Conservation (phyloP, 1,140 invertebrate species). For the Mizuhopecten yessoensis region DNA sequence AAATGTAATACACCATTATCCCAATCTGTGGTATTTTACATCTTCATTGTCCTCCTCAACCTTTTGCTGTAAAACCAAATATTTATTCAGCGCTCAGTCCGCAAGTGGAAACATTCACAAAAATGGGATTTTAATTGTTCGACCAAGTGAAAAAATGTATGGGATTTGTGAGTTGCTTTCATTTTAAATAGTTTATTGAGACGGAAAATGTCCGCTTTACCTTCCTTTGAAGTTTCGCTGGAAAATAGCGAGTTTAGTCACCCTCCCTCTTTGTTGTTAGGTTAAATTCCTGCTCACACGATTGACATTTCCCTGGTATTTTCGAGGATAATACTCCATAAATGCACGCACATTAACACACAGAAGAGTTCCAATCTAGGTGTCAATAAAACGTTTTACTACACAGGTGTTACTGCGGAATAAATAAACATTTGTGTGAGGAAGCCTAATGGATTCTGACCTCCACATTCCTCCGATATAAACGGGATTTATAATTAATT, state of each 20-base stretch:
- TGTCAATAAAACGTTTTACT: constrained; percentile 21
- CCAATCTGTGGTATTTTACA: not conserved
- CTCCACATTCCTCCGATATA: constrained; percentile 21
- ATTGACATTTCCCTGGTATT: constrained; percentile 38
- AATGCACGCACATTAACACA: constrained; percentile 30
- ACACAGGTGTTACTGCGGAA: constrained; percentile 7
- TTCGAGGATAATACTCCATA: constrained; percentile 22
- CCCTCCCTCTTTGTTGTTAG: not conserved
- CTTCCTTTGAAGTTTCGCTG: constrained; percentile 32
- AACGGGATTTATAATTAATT: constrained; percentile 1
- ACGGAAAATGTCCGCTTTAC: constrained; percentile 13
- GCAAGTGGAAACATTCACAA: constrained; percentile 30
- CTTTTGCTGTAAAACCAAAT: constrained; percentile 19
- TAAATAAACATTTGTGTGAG: constrained; percentile 30
- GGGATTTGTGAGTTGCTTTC: constrained; percentile 32
- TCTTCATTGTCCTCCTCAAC: not conserved
- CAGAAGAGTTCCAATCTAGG: constrained; percentile 24
- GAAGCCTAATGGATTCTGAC: not conserved
- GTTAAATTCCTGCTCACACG: not conserved
- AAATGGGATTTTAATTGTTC: constrained; percentile 35
- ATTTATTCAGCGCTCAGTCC: constrained; percentile 25
- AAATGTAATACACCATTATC: not conserved
- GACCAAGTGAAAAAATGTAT: constrained; percentile 38
- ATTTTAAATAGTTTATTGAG: constrained; percentile 40
- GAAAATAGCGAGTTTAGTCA: constrained; percentile 33